Evolutionary conservation across 2,113 vertebrate species (phyloP).

Genomic region (Hemibates koningsi): DNA sequence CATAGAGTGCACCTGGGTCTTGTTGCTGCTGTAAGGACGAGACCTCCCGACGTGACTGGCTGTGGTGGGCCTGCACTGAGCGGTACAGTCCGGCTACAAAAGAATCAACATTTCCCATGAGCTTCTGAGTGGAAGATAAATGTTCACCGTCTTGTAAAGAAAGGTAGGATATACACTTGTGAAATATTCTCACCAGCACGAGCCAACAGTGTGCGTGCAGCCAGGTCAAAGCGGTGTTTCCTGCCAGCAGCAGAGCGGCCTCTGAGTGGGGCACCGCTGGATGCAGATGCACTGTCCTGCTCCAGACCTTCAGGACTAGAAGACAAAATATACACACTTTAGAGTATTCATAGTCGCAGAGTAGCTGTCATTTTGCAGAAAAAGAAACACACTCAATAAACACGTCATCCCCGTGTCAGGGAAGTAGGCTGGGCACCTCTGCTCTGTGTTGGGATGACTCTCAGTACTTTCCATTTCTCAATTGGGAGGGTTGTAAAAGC

Average conservation of each 20-base stretch:
- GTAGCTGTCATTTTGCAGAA: not conserved
- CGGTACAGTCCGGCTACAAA: conserved; percentile 88
- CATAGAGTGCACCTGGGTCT: conserved; percentile 85
- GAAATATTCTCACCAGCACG: conserved; percentile 81
- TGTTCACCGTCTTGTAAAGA: not conserved
- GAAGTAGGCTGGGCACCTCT: not conserved
- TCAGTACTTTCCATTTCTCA: not conserved
- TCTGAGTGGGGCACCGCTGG: conserved; percentile 75
- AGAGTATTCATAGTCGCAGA: not conserved
- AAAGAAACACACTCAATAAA: not conserved
- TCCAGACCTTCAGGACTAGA: conserved; percentile 86
- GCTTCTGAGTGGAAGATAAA: not conserved
- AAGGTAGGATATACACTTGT: not conserved
- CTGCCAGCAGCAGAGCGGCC: conserved; percentile 82
- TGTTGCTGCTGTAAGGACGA: conserved; percentile 81
- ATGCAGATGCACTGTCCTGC: conserved; percentile 82
- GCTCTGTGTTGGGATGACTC: not conserved
- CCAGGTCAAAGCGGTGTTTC: conserved; percentile 93
- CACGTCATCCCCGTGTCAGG: not conserved
- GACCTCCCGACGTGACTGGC: conserved; percentile 87
- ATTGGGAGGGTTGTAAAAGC: rapidly evolving
- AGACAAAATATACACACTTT: not conserved
- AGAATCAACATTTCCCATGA: not conserved
- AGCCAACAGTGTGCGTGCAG: conserved; percentile 88
- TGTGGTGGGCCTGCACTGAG: conserved; percentile 94